Evolutionary conservation across 2,888 invertebrate species (phyloP).

Genomic region (Macaria notata): DNA sequence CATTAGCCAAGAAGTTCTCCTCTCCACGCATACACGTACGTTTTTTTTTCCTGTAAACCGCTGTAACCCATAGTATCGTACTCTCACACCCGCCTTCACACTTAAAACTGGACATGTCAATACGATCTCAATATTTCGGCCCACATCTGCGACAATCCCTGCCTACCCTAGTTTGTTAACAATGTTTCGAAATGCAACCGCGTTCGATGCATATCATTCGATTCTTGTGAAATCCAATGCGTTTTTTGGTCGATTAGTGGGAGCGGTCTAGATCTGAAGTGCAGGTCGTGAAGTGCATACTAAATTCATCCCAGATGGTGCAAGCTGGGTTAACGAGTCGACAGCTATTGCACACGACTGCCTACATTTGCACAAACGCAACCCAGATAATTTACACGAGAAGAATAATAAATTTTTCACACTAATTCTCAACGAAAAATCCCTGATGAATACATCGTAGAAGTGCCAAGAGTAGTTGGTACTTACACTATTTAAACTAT

Average conservation of each 20-base stretch:
- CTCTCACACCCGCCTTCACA: conserved; percentile 22
- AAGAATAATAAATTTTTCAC: conserved; percentile 33
- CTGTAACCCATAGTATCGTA: conserved; percentile 8
- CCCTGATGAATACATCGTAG: conserved; percentile 28
- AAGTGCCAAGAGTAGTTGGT: conserved; percentile 37
- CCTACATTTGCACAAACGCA: conserved; percentile 22
- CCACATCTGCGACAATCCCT: conserved; percentile 37
- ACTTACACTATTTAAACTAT: too few relatives aligned
- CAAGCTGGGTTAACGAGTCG: conserved; percentile 23
- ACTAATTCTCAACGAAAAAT: conserved; percentile 34
- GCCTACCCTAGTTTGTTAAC: conserved; percentile 17
- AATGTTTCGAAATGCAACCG: conserved; percentile 19
- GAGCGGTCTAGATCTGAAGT: conserved; percentile 12
- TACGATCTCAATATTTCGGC: conserved; percentile 41
- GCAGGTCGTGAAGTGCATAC: conserved; percentile 12
- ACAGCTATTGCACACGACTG: conserved; percentile 19
- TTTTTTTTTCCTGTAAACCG: conserved; percentile 31
- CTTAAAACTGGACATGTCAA: conserved; percentile 33
- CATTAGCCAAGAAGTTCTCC: conserved; percentile 59
- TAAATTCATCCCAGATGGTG: conserved; percentile 29
- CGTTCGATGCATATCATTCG: conserved; percentile 21
- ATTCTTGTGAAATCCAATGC: conserved; percentile 16
- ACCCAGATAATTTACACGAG: conserved; percentile 30
- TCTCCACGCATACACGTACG: conserved; percentile 64
- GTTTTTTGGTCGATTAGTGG: conserved; percentile 13